Conservation (phyloP, 2,797 vertebrate species). For the Dendrocincla tyrannina region DNA sequence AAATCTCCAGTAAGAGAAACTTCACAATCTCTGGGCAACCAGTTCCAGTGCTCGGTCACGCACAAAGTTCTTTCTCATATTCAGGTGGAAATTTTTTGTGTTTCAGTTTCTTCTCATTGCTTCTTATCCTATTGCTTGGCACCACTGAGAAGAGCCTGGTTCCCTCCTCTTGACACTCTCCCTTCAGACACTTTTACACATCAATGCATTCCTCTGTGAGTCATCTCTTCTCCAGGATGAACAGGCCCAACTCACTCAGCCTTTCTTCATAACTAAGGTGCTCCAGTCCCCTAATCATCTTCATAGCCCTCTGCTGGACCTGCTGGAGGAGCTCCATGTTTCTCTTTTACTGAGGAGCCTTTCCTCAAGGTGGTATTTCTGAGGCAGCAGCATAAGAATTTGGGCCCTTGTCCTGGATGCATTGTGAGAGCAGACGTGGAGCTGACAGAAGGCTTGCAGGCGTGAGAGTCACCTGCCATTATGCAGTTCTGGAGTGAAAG, state of each 20-base stretch:
- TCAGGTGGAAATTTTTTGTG: background rate
- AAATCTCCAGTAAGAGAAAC: background rate
- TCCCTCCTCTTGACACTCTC: fast-evolving
- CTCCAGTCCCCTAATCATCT: background rate
- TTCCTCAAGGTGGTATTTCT: background rate
- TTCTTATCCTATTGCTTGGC: background rate
- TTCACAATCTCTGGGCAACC: background rate
- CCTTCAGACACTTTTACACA: background rate
- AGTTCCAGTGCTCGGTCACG: background rate
- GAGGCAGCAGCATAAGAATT: background rate
- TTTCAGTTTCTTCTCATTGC: background rate
- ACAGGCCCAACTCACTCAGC: background rate
- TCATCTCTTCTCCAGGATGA: background rate
- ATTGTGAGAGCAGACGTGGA: background rate
- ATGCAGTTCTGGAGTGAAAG: background rate
- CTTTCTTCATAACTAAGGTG: background rate
- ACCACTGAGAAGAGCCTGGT: background rate
- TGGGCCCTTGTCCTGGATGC: background rate
- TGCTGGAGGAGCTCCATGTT: background rate
- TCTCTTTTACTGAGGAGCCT: background rate
- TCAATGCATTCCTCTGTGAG: background rate
- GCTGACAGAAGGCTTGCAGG: background rate
- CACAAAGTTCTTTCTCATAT: background rate
- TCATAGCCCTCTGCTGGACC: background rate
- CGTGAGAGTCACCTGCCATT: background rate